Evolutionary conservation across 2,888 invertebrate species (phyloP).

Genomic region (Acronicta aceris): DNA sequence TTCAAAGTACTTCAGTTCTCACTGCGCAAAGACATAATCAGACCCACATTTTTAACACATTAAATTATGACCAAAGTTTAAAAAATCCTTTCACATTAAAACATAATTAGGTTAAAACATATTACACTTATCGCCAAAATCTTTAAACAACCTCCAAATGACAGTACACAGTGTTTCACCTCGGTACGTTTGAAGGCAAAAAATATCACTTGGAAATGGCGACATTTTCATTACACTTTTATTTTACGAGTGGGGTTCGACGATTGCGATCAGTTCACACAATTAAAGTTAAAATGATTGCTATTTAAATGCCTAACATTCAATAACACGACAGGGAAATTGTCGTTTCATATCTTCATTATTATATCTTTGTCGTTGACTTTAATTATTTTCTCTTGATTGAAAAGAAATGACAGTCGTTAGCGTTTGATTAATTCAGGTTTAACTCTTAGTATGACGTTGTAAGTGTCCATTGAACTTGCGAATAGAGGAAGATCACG

Average conservation of each 20-base stretch:
- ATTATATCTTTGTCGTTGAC: slow-evolving; percentile 42
- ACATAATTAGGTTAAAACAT: slow-evolving; percentile 8
- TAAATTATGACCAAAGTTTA: slow-evolving; percentile 21
- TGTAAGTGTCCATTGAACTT: slow-evolving; percentile 16
- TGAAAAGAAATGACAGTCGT: slow-evolving; percentile 45
- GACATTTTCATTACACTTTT: slow-evolving; percentile 53
- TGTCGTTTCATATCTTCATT: slow-evolving; percentile 40
- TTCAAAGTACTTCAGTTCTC: background rate
- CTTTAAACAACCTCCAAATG: slow-evolving; percentile 27
- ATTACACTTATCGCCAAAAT: slow-evolving; percentile 30
- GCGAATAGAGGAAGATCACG: slow-evolving; percentile 18
- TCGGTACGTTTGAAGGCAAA: slow-evolving; percentile 32
- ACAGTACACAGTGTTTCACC: slow-evolving; percentile 33
- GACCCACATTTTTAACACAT: slow-evolving; percentile 15
- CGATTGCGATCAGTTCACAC: slow-evolving; percentile 69
- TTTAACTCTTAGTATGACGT: slow-evolving; percentile 11
- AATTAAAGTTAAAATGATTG: slow-evolving; percentile 67
- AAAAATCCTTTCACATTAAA: slow-evolving; percentile 12
- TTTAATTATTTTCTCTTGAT: slow-evolving; percentile 46
- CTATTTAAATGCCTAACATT: slow-evolving; percentile 47
- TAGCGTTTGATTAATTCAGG: slow-evolving; percentile 17
- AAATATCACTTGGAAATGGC: slow-evolving; percentile 41
- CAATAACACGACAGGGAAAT: slow-evolving; percentile 45
- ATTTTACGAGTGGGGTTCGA: slow-evolving; percentile 44
- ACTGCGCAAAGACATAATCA: background rate